phyloP scores from a whole-genome alignment of 2,113 vertebrate genomes.

The Balaenoptera acutorostrata region DNA sequence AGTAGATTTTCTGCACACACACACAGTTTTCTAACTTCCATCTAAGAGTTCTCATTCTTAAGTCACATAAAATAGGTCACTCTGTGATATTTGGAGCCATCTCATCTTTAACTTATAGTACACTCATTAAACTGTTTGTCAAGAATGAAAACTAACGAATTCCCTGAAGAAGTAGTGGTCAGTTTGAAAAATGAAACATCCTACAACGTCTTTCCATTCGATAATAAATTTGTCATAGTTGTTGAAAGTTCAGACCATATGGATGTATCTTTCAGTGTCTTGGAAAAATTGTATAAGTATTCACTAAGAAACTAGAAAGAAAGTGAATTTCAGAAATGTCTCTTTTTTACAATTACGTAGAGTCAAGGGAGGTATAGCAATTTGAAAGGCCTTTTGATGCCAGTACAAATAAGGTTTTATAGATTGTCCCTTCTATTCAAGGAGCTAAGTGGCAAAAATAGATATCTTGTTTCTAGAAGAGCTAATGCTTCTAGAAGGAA shows the following conservation, averaged over 20 bases:
- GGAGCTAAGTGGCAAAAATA: slow-evolving; percentile 30
- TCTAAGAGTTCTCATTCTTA: slow-evolving; percentile 6
- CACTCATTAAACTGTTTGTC: background rate
- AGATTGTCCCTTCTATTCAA: slow-evolving; percentile 8
- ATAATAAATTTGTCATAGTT: slow-evolving; percentile 16
- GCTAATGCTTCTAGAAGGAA: background rate
- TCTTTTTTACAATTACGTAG: slow-evolving; percentile 18
- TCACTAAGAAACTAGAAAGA: background rate
- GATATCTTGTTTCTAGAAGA: background rate
- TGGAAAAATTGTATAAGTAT: background rate
- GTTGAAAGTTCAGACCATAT: slow-evolving; percentile 18
- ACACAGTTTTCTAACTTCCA: background rate
- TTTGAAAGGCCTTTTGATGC: slow-evolving; percentile 25
- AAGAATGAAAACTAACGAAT: slow-evolving; percentile 1
- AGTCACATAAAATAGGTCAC: background rate
- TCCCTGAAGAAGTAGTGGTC: background rate
- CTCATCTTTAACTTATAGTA: background rate
- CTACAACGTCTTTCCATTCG: background rate
- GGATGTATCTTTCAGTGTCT: background rate
- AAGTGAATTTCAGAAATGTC: slow-evolving; percentile 22
- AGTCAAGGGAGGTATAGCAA: slow-evolving; percentile 19
- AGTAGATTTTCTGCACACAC: background rate
- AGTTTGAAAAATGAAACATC: slow-evolving; percentile 13
- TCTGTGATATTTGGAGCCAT: background rate
- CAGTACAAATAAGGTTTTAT: slow-evolving; percentile 23